phyloP scores from a whole-genome alignment of 1,140 invertebrate genomes.

The Himalopsyche phryganea region DNA sequence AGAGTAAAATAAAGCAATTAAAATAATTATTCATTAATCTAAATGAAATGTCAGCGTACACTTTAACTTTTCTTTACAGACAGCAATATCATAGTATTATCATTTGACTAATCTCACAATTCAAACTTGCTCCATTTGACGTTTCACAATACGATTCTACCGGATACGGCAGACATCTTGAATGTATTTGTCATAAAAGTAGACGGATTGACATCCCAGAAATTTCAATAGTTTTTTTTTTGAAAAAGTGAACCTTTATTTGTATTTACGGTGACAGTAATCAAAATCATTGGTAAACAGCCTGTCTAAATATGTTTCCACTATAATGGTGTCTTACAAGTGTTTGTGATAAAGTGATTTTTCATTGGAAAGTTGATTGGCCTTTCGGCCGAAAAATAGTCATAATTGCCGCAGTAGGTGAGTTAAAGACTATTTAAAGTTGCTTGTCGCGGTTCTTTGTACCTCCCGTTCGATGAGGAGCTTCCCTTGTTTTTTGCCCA shows the following conservation, averaged over 20 bases:
- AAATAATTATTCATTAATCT: too few relatives aligned
- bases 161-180: constrained; percentile 27
- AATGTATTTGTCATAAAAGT: constrained; percentile 26
- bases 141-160: constrained; percentile 14
- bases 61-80: too few relatives aligned
- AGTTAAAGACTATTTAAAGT: constrained; percentile 8
- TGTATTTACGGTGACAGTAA: constrained; percentile 14
- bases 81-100: too few relatives aligned
- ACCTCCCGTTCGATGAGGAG: not conserved
- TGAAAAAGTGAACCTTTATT: not conserved
- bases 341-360: constrained; percentile 15
- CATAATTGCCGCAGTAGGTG: constrained; percentile 18
- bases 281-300: constrained; percentile 5
- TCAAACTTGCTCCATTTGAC: constrained; percentile 4
- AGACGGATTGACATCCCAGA: constrained; percentile 2
- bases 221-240: constrained; percentile 1
- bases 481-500: not conserved
- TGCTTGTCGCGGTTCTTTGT: constrained; percentile 2
- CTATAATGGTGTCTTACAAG: constrained; percentile 6
- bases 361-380: constrained; percentile 26
- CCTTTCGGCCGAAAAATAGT: constrained; percentile 24
- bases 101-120: too few relatives aligned
- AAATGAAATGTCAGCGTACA: too few relatives aligned
- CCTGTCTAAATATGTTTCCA: not conserved
- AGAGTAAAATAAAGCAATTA: too few relatives aligned